Evolutionary conservation across 2,113 vertebrate genomes (phyloP).

Genomic region (Cyphomyrus discorhynchus): DNA sequence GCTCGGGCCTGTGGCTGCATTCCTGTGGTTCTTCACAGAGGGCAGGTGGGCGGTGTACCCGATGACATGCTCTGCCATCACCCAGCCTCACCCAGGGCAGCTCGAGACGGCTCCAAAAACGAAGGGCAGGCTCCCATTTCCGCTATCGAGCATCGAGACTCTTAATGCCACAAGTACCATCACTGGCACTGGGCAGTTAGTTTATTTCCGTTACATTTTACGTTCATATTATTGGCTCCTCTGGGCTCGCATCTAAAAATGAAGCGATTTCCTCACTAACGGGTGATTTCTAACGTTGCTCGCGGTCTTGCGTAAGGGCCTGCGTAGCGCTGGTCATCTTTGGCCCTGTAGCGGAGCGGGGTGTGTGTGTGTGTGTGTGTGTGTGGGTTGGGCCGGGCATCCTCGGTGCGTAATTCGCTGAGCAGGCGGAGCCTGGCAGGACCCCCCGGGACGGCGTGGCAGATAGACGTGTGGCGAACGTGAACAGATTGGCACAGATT

Average conservation of each 20-base stretch:
- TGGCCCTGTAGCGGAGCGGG: background rate
- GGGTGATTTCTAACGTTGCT: background rate
- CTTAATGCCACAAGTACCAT: background rate
- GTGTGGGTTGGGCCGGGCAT: conserved; percentile 5
- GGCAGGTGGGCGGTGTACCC: background rate
- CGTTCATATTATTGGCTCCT: background rate
- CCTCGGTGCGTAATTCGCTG: conserved; percentile 1
- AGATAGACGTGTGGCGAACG: background rate
- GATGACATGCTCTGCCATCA: conserved; percentile 11
- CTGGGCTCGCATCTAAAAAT: background rate
- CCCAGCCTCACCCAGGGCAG: background rate
- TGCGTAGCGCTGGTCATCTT: background rate
- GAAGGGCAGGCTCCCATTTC: background rate
- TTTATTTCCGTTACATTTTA: background rate
- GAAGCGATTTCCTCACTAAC: background rate
- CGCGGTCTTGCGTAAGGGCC: background rate
- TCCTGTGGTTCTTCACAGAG: background rate
- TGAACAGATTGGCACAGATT: conserved; percentile 22
- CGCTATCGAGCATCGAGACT: background rate
- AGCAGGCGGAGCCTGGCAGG: background rate
- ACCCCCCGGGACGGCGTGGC: background rate
- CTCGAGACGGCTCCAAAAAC: background rate
- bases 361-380: too few species aligned
- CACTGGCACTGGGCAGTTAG: too few species aligned
- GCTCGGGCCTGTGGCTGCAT: background rate